Evolutionary conservation across 2,888 invertebrate genomes (phyloP), one percentile per base, ranked within the genome.

Genomic region (Dolichomitus sp.): DNA sequence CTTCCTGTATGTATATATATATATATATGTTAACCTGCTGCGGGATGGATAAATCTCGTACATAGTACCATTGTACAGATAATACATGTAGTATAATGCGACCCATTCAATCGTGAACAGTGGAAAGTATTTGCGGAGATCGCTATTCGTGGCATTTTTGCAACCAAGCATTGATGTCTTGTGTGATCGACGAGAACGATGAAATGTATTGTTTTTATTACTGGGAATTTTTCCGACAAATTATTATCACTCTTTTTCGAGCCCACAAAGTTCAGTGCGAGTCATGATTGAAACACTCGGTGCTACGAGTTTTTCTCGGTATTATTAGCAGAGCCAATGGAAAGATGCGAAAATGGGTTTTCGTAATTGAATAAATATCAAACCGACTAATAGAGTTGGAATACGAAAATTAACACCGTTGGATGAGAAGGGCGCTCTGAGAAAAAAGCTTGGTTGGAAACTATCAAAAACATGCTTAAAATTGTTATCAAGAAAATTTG

Each of bases 71-170:
- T 65, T 70, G 45, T 68, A 50, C 19, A 17, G 61, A 76, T 72
- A 81, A 69, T 65, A 70, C 50, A 59, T 27, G 50, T 17, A 37
- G 69, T 72, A 42, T 65, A 23, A 12, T 61, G 66, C 66, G 48
- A 72, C 33, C 59, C 81, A 66, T 59, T 68, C 70, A 45, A 76
- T 68, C 76, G 76, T 59, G 48, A 81, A 59, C 42, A 30, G 7
- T 76, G 42, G 45, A 72, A 65, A 57, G 65, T 76, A 48, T 37
- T 68, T 68, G 48, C 59, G 9, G 12, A 37, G 59, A 75, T 75
- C 57, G 19, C 0, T n/a, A 40, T 19, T 19, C 23, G 23, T 12
- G 19, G 12, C 42, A 19, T 23, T 63, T 19, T 40, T 17, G 19
- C 12, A 0, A 63, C 9, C 40, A 9, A 12, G 40, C 63, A 37